A percentile compares a stretch with the other conserved stretches of the same genome.
Evolutionary conservation across 2,113 vertebrate genomes (phyloP).

Genomic region (Diphyllodes magnificus): DNA sequence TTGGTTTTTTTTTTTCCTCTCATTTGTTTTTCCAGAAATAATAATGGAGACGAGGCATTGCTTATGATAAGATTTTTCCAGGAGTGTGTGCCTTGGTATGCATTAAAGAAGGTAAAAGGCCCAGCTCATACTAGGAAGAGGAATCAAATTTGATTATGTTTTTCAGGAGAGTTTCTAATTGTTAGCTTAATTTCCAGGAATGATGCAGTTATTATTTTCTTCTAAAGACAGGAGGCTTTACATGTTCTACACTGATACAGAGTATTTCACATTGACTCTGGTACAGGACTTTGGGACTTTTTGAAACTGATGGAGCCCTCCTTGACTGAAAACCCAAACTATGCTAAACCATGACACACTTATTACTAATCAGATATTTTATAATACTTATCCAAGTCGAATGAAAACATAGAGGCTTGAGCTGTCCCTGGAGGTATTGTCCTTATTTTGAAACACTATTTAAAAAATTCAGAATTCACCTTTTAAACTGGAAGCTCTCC

Average conservation of each 20-base stretch:
- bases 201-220: not conserved
- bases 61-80: not conserved
- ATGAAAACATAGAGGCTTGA: not conserved
- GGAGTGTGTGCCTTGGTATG: not conserved
- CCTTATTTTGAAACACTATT: not conserved
- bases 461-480: not conserved
- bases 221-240: not conserved
- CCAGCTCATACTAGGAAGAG: not conserved
- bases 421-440: not conserved
- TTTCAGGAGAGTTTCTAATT: not conserved
- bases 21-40: not conserved
- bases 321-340: too few relatives aligned
- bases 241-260: not conserved
- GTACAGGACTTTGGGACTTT: not conserved
- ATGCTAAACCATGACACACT: not conserved
- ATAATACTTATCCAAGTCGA: not conserved
- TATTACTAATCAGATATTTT: not conserved
- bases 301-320: too few relatives aligned
- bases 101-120: not conserved
- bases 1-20: fast-evolving
- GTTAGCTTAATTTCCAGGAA: not conserved
- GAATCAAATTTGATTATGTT: not conserved
- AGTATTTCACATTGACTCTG: not conserved
- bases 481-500: not conserved
- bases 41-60: not conserved